A percentile compares a stretch with the other conserved stretches of the same genome.
Evolutionary conservation across 2,797 vertebrate genomes (phyloP).

Genomic region (Pseudotriccus pelzelni): DNA sequence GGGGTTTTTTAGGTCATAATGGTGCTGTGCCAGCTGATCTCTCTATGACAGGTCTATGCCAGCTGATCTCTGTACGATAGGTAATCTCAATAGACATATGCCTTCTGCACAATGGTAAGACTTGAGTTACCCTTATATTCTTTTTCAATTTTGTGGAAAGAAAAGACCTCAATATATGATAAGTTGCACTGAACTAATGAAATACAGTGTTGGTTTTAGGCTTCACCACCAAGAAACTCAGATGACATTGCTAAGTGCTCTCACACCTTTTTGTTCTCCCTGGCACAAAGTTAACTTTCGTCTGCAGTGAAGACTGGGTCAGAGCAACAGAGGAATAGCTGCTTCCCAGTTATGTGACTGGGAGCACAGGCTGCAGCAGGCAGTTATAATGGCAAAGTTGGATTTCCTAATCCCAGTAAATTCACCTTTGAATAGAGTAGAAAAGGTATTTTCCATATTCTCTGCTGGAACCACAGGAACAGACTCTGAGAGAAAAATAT

Average conservation of each 20-base stretch:
- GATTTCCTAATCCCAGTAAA: background rate
- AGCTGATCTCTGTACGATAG: background rate
- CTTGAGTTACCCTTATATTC: background rate
- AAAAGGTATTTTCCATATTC: background rate
- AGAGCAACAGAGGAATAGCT: background rate
- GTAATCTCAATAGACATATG: background rate
- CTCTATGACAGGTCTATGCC: background rate
- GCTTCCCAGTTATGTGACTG: background rate
- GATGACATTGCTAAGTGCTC: too few relatives aligned
- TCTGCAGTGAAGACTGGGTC: background rate
- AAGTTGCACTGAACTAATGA: background rate
- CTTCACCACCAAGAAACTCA: background rate
- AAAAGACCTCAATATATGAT: background rate
- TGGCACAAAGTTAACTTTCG: background rate
- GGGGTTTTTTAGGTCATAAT: background rate
- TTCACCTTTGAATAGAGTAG: background rate
- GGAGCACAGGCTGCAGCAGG: background rate
- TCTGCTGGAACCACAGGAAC: background rate
- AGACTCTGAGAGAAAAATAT: background rate
- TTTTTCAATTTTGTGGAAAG: background rate
- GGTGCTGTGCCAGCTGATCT: background rate
- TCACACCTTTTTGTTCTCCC: background rate
- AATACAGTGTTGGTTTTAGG: background rate
- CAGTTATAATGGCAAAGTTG: fast-evolving
- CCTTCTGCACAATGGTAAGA: background rate